Base-by-base conservation (phyloP, 2,797 vertebrate genomes). In the Sebastes steindachneri region DNA sequence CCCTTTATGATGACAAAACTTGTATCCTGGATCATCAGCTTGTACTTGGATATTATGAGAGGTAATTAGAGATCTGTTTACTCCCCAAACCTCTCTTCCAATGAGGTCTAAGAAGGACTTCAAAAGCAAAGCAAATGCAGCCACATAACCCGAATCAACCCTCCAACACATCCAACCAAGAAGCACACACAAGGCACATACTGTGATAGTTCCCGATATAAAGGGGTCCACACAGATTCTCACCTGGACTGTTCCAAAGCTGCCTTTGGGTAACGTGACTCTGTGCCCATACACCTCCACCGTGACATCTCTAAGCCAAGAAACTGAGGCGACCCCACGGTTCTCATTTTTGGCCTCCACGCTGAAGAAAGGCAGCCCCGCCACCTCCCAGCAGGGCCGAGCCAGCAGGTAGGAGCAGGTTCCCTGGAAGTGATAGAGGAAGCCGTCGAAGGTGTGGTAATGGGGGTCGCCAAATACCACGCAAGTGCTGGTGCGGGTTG, bases 361-460 rank as follows among this genome's bases (percentile, higher is more conserved):
- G 0, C 97, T 99, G 91, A 99, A 99, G 94, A 96, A 97, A 59
- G 98, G 98, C 83, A 98, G 95, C 57, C 95, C 97, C 9, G 95
- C 91, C 45, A 96, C 95, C 88, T 98, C 96, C 96, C 97, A 96
- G 93, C 99, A 99, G 66, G 98, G 98, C 78, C 97, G 96, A 79
- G 99, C 97, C 74, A 99, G 91, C 70, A 99, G 92, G 87, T 99
- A 99, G 67, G 98, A 97, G 90, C 99, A 99, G 66, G 98, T 99
- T 64, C 99, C 99, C 96, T 99, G 99, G 93, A 99, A 99, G 94
- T 99, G 98, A 93, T 99, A 99, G 89, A 99, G 97, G 93, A 99
- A 98, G 77, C 99, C 98, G 0, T 99, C 99, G 75, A 99, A 99
- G 69, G 99, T 99, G 93, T 99, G 98, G 93, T 99, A 99, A 90